Base-by-base conservation (phyloP, 2,797 vertebrate genomes). In the Pipistrellus nathusii region DNA sequence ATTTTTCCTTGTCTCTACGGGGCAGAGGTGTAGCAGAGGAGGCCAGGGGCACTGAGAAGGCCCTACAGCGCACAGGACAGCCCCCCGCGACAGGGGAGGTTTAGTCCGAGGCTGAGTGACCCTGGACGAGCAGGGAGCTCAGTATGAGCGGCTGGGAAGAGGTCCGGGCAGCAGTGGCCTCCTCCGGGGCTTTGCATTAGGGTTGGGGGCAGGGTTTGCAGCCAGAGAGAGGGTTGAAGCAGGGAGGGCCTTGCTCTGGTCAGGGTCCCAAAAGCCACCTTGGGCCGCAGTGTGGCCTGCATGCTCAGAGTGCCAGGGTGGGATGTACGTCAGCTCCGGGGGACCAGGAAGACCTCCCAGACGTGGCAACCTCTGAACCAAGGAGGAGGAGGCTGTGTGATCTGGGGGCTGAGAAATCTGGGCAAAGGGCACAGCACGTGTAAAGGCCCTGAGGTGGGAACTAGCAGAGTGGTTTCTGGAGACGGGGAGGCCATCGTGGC, bases 81-180 rank as follows among this genome's bases (percentile, higher is more conserved):
- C 41, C 21, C 21, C 21, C 25, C 21, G 5, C 0, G 0, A 20
- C 2, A 2, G 6, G 48, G 27, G 44, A 11, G 2, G 35, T 5
- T n/a, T 27, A 1, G 21, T 3, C 86, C 0, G 0, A 64, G 53
- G 59, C 18, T 35, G 35, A 71, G 84, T 6, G 2, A 10, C 15
- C 15, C 77, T 0, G 2, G 44, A 69, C 64, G 5, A 32, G 32
- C 44, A 15, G 15, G 30, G 38, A 15, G 10, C 23, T 76, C 71
- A 27, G 83, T 3, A 1, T 9, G 59, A 8, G 2, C 35, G 14
- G 41, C 32, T 25, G 57, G n/a, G 35, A 18, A 35, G 10, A 53
- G 51, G 15, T 8, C 8, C 14, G 0, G 27, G 57, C 80, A 62
- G 73, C 14, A 6, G 35, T 0, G 0, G 72, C 78, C 80, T 20